Conservation (phyloP, 2,797 vertebrate genomes). For the Triplophysa bombifrons region DNA sequence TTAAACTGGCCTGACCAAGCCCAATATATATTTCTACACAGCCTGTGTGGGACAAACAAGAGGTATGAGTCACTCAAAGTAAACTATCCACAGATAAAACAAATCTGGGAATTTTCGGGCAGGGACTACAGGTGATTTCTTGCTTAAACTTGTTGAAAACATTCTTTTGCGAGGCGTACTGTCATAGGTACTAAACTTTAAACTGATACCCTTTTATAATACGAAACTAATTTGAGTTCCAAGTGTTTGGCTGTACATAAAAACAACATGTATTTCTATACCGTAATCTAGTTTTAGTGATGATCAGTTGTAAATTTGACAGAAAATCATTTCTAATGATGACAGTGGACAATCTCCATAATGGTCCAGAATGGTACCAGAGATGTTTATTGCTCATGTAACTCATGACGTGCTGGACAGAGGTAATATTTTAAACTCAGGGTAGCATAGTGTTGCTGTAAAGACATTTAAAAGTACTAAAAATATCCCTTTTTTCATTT, state of each 20-base stretch:
- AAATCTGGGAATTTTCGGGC: not conserved
- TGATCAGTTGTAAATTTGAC: not conserved
- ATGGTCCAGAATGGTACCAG: not conserved
- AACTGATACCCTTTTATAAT: not conserved
- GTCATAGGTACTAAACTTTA: not conserved
- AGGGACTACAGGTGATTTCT: not conserved
- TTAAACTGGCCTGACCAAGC: not conserved
- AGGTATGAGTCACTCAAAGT: not conserved
- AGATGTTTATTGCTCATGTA: not conserved
- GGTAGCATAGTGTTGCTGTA: not conserved
- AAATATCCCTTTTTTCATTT: slow-evolving; percentile 15
- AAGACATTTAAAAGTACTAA: not conserved
- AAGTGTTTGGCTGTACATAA: too few species aligned
- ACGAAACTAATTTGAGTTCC: too few species aligned
- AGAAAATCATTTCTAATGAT: not conserved
- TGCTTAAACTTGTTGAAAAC: slow-evolving; percentile 18
- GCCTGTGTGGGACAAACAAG: not conserved
- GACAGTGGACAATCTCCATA: not conserved
- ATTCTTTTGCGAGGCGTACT: not conserved
- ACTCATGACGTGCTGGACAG: not conserved
- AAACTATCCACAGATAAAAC: not conserved
- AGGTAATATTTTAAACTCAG: not conserved
- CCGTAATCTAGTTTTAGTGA: not conserved
- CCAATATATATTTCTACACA: too few species aligned
- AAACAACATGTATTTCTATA: too few species aligned